Evolutionary conservation across 2,797 vertebrate genomes (phyloP), one percentile per base, ranked within the genome.

Genomic region (Sebastes minor): DNA sequence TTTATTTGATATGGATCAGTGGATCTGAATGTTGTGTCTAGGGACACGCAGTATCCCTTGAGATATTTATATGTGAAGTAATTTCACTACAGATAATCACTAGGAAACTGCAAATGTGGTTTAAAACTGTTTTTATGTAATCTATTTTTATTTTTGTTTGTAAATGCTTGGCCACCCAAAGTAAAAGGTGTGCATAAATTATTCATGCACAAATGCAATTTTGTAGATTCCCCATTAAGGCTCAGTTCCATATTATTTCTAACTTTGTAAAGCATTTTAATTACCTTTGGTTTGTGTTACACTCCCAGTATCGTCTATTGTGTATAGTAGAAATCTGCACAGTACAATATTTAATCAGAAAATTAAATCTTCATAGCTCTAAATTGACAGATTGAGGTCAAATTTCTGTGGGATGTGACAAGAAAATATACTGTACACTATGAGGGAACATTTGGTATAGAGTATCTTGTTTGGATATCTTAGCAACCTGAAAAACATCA

Each of bases 1-100:
- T 74, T 28, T 62, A 52, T 78, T 71, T 67, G 61, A 81, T 49
- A 20, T 35, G 14, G 42, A 69, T 78, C 70, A 74, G 53, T 71
- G 42, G 25, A 10, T 67, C 8, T 71, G 61, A 68, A 27, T 28
- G 16, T 32, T 59, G 66, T 33, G 38, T 62, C 33, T 4, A 12
- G 71, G 46, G 62, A 68, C 52, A 53, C 10, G 27, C 1, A 1
- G 16, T 5, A 4, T 69, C 53, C 38, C 35, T n/a, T 25, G 27
- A 57, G 67, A 71, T 20, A n/a, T 65, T 53, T 61, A 70, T 22
- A 56, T 5, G 55, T 5, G 55, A 57, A 70, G 20, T 10, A 28
- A 35, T 76, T 65, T 33, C 14, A 42, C 28, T 1, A 6, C 18
- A 56, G 14, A 62, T 30, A 56, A 60, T 73, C 23, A 38, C 14